Percentiles rank a stretch among this genome's conserved stretches.
Evolutionary conservation across 1,140 invertebrate species (phyloP).

Genomic region (Latrodectus geometricus): DNA sequence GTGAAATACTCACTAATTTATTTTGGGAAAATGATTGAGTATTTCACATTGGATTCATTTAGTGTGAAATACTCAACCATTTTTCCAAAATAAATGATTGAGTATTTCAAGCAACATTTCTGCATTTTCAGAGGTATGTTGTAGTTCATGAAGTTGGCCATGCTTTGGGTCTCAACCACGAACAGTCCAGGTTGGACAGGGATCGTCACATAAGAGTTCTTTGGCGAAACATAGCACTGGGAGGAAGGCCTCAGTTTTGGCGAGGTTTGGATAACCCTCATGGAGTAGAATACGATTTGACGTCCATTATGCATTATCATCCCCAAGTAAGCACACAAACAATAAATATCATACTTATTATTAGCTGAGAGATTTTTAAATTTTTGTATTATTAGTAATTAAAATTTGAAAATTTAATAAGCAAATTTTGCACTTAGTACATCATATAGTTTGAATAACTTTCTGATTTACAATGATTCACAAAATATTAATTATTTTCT

Average conservation of each 20-base stretch:
- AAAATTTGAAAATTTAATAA: too few relatives aligned
- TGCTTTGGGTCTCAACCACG: slow-evolving; percentile 70
- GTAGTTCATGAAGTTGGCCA: slow-evolving; percentile 70
- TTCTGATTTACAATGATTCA: too few relatives aligned
- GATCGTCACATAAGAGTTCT: slow-evolving; percentile 68
- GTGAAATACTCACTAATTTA: too few relatives aligned
- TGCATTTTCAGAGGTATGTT: slow-evolving; percentile 41
- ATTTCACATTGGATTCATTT: too few relatives aligned
- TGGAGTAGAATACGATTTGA: slow-evolving; percentile 63
- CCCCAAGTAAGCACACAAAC: slow-evolving; percentile 30
- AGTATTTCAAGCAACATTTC: not conserved
- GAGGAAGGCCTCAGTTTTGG: slow-evolving; percentile 60
- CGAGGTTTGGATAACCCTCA: slow-evolving; percentile 58
- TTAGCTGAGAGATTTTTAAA: too few relatives aligned
- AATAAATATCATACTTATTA: too few relatives aligned
- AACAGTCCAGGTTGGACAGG: slow-evolving; percentile 69
- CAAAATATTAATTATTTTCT: too few relatives aligned
- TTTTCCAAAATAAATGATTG: not conserved
- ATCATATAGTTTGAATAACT: too few relatives aligned
- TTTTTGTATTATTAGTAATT: too few relatives aligned
- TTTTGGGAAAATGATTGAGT: too few relatives aligned
- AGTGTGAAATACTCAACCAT: not conserved
- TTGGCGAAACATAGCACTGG: slow-evolving; percentile 68
- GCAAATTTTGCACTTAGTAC: too few relatives aligned
- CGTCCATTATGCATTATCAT: slow-evolving; percentile 64